Percentiles rank a stretch among this genome's conserved stretches.
Conservation (phyloP, 2,888 invertebrate genomes). For the Cephus pulcher region DNA sequence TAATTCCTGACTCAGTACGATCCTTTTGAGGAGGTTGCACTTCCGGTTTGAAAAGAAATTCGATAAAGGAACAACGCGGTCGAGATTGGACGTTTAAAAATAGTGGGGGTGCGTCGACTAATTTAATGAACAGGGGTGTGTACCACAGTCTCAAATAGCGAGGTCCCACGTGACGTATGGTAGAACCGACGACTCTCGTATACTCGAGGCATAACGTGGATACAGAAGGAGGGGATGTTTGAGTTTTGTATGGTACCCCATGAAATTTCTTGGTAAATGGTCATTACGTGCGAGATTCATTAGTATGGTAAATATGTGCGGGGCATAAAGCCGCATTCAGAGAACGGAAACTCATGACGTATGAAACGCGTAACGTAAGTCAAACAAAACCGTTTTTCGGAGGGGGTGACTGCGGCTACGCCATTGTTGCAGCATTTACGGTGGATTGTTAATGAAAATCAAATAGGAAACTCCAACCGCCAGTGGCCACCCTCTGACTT, state of each 20-base stretch:
- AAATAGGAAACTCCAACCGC: slow-evolving; percentile 36
- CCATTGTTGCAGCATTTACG: slow-evolving; percentile 4
- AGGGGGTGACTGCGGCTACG: neutral
- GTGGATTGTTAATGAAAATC: slow-evolving; percentile 56
- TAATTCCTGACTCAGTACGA: too few relatives aligned
- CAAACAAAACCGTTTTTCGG: slow-evolving; percentile 14
- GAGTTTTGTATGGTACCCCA: neutral
- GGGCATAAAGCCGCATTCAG: slow-evolving; percentile 2
- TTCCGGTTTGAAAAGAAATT: too few relatives aligned
- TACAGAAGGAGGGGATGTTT: neutral
- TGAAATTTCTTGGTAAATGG: neutral
- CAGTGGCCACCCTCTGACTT: neutral
- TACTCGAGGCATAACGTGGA: neutral
- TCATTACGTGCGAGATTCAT: slow-evolving; percentile 8
- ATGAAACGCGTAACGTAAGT: slow-evolving; percentile 15
- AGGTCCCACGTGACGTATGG: neutral
- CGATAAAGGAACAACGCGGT: too few relatives aligned
- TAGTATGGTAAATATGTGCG: slow-evolving; percentile 15
- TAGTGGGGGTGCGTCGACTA: too few relatives aligned
- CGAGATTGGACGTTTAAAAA: too few relatives aligned
- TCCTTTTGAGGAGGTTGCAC: too few relatives aligned
- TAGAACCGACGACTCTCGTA: neutral
- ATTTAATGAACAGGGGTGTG: neutral
- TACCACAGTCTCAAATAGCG: neutral
- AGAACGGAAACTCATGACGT: slow-evolving; percentile 11